These are phyloP conservation scores for Prenolepis imparis DNA, from an alignment of 2,888 invertebrate species.

Conservation along the genomic window DNA sequence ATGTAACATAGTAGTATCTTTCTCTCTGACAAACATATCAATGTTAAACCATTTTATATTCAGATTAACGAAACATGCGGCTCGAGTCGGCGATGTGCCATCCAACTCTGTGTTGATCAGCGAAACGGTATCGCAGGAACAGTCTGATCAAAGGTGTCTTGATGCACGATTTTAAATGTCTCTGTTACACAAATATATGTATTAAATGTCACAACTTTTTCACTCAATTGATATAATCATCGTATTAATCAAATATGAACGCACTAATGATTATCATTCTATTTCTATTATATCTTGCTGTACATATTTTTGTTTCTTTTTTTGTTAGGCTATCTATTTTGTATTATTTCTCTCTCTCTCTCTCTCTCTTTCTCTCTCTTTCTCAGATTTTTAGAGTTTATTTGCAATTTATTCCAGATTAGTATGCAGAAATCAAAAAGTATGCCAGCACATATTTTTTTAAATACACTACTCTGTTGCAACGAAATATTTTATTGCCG, in stretches of 20 bases:
- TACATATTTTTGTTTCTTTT: neutral
- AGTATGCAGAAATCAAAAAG: neutral
- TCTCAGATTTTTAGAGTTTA: neutral
- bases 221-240: neutral
- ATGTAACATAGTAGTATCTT: neutral
- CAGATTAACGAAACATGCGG: constrained; percentile 11
- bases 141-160: constrained; percentile 19
- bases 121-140: constrained; percentile 12
- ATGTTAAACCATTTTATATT: constrained; percentile 12
- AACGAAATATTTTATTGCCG: neutral
- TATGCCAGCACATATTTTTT: neutral
- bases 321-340: neutral
- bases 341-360: neutral
- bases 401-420: neutral
- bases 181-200: neutral
- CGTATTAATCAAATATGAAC: neutral
- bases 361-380: neutral
- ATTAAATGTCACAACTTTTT: neutral
- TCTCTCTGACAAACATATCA: neutral
- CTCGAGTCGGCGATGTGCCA: constrained; percentile 29
- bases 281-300: neutral
- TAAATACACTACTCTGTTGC: neutral
- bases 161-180: neutral
- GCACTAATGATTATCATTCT: neutral
- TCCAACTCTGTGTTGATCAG: neutral